Evolutionary conservation across 1,140 invertebrate species (phyloP).

Genomic region (Parapsyche elsis): DNA sequence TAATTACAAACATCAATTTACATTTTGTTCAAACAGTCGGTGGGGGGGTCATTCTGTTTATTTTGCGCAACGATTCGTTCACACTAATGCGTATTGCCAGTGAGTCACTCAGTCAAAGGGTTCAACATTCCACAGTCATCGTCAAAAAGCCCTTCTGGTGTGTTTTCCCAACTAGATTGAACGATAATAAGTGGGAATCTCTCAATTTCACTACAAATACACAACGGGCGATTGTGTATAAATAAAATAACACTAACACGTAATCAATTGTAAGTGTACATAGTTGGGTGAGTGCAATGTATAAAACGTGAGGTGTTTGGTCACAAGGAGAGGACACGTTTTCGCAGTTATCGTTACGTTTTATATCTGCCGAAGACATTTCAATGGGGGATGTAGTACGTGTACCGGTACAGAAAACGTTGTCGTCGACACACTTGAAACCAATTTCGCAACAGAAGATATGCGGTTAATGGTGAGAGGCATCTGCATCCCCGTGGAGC

Average conservation of each 20-base stretch:
- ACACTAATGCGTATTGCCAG: not conserved
- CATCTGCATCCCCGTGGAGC: not conserved
- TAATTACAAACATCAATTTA: constrained; percentile 50
- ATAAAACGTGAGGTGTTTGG: not conserved
- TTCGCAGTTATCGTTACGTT: constrained; percentile 23
- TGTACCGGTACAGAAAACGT: not conserved
- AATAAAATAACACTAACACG: too few species aligned
- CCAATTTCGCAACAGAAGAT: constrained; percentile 17
- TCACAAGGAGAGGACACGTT: not conserved
- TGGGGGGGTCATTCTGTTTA: constrained; percentile 43
- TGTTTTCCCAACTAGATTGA: not conserved
- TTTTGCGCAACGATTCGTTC: not conserved
- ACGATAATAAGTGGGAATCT: not conserved
- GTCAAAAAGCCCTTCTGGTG: not conserved
- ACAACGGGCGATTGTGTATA: too few species aligned
- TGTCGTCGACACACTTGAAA: not conserved
- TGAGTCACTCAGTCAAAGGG: too few species aligned
- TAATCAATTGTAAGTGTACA: not conserved
- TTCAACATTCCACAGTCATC: too few species aligned
- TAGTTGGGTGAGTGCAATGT: not conserved
- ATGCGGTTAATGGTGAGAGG: constrained; percentile 14
- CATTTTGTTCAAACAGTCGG: constrained; percentile 50
- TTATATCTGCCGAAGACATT: constrained; percentile 24
- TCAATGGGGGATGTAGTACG: not conserved
- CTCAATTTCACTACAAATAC: not conserved